These are phyloP conservation scores for Tachypleus tridentatus DNA, from an alignment of 1,140 invertebrate species.

Conservation along the genomic window DNA sequence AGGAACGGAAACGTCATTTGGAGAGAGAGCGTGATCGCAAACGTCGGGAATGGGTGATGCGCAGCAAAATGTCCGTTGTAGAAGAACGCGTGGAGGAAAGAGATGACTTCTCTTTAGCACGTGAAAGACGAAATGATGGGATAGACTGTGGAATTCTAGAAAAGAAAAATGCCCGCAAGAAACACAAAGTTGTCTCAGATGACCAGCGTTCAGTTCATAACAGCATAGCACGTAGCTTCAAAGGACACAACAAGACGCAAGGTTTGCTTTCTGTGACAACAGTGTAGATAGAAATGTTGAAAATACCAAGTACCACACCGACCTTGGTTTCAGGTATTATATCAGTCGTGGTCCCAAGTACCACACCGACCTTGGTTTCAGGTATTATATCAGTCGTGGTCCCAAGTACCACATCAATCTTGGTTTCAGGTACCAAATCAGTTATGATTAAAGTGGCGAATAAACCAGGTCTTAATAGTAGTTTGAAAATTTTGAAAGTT, in stretches of 20 bases:
- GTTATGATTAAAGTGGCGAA: no score
- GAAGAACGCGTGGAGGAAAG: slow-evolving; percentile 1
- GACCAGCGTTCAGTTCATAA: slow-evolving; percentile 42
- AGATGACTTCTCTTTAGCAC: slow-evolving; percentile 4
- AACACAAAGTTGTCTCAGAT: slow-evolving; percentile 37
- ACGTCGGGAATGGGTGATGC: slow-evolving; percentile 12
- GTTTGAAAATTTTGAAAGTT: no score
- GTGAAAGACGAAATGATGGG: not conserved
- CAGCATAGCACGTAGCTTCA: slow-evolving; percentile 37
- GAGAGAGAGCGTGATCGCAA: slow-evolving; percentile 53
- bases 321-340: no score
- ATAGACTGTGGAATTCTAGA: slow-evolving; percentile 39
- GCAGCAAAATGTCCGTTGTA: not conserved
- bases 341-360: no score
- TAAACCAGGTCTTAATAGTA: no score
- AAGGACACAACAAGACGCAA: slow-evolving; percentile 14
- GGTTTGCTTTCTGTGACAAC: slow-evolving; percentile 7
- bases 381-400: no score
- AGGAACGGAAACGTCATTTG: slow-evolving; percentile 60
- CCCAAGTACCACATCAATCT: no score
- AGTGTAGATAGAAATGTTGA: no score
- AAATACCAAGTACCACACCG: no score
- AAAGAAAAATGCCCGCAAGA: slow-evolving; percentile 39
- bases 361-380: no score
- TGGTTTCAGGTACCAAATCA: no score